These are phyloP conservation scores for Pocillopora verrucosa DNA, from an alignment of 64 coral and sea anemone genomes.

Conservation along the genomic window DNA sequence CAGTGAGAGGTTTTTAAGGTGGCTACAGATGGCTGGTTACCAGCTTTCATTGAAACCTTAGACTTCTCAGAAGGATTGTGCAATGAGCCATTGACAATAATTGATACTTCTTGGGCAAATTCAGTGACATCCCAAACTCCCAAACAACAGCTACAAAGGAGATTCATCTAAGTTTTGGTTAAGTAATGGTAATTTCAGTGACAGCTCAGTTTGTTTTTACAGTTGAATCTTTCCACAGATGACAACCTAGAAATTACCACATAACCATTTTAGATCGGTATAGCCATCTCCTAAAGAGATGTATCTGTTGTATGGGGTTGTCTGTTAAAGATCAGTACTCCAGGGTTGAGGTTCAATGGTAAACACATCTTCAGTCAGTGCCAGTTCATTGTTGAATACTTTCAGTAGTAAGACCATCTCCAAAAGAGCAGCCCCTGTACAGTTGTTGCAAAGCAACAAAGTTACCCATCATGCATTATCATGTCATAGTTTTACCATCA, in stretches of 20 bases:
- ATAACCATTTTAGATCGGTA: too few species aligned
- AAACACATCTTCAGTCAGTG: too few species aligned
- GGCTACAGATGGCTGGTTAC: too few species aligned
- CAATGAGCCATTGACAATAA: too few species aligned
- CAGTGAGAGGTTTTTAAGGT: too few species aligned
- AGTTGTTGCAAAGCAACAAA: neutral
- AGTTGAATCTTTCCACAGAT: neutral
- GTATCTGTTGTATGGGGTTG: too few species aligned
- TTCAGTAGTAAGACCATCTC: neutral
- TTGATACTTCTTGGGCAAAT: too few species aligned
- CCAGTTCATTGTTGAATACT: neutral
- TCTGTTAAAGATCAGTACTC: too few species aligned
- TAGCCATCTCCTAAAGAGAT: too few species aligned
- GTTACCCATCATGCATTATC: neutral
- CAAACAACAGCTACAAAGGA: neutral
- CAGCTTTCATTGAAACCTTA: too few species aligned
- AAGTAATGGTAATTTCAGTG: neutral
- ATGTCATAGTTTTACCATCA: neutral
- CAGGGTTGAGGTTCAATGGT: too few species aligned
- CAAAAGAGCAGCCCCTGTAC: neutral
- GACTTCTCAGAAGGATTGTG: too few species aligned
- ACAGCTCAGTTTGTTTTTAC: neutral
- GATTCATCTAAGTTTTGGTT: neutral
- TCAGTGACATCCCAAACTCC: neutral
- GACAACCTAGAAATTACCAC: neutral